These are phyloP conservation scores for Ceyx erithaca DNA, from an alignment of 2,797 vertebrate species.

Conservation along the genomic window DNA sequence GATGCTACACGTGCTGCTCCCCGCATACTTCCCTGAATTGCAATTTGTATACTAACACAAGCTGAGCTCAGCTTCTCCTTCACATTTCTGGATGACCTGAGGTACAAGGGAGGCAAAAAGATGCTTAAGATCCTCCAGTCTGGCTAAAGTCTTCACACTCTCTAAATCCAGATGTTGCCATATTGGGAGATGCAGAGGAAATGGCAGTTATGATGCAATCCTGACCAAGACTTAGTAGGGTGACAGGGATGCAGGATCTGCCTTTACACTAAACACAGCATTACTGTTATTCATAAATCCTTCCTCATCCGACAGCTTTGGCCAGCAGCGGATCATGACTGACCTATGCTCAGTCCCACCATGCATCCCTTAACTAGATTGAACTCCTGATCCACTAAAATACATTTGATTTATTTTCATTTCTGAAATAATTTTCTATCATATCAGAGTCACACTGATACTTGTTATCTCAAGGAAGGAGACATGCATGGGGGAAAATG, in stretches of 20 bases:
- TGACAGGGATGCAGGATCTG: neutral
- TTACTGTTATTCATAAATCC: neutral
- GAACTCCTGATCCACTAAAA: neutral
- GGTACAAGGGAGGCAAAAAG: neutral
- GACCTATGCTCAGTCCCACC: neutral
- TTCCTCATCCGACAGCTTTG: neutral
- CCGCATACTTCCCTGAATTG: neutral
- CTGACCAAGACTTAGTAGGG: neutral
- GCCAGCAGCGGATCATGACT: neutral
- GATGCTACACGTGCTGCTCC: neutral
- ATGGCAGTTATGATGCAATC: neutral
- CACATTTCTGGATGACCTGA: neutral
- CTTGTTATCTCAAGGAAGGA: neutral
- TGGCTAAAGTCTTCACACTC: neutral
- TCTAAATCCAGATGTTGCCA: neutral
- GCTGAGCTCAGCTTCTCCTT: neutral
- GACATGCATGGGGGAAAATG: fast-evolving
- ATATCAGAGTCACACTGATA: neutral
- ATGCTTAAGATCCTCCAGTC: neutral
- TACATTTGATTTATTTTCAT: neutral
- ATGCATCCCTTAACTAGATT: neutral
- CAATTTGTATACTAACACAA: neutral
- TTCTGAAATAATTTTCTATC: neutral
- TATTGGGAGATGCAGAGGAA: neutral
- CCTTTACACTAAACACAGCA: neutral